Evolutionary conservation across 1,140 invertebrate genomes (phyloP).

Genomic region (Chrysoperla carnea): DNA sequence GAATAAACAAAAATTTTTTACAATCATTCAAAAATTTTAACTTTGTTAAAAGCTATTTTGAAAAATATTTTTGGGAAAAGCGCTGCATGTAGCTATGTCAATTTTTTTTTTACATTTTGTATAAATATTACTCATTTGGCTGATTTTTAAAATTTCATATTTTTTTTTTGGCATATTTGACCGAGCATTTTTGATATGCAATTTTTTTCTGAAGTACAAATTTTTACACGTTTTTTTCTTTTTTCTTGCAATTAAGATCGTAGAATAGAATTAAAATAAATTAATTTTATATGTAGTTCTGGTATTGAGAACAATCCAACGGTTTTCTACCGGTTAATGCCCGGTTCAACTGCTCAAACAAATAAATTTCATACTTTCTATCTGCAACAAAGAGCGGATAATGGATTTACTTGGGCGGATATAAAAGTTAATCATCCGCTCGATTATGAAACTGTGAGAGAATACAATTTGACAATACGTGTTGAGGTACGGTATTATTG

Average conservation of each 20-base stretch:
- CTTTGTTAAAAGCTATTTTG: too few species aligned
- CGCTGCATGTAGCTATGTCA: too few species aligned
- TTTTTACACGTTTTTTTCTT: constrained; percentile 2
- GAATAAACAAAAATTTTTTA: too few species aligned
- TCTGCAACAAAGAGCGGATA: constrained; percentile 78
- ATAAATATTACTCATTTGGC: not conserved
- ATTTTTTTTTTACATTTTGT: too few species aligned
- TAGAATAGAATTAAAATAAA: constrained; percentile 2
- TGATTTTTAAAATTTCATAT: not conserved
- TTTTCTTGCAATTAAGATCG: constrained; percentile 3
- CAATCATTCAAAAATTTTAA: too few species aligned
- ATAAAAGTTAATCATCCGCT: constrained; percentile 91
- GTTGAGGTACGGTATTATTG: constrained; percentile 68
- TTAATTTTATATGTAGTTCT: constrained; percentile 45
- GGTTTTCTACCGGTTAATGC: constrained; percentile 87
- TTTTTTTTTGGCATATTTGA: constrained; percentile 18
- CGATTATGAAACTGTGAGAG: constrained; percentile 88
- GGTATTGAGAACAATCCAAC: constrained; percentile 90
- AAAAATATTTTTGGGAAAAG: too few species aligned
- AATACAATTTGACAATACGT: constrained; percentile 89
- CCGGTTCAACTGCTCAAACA: constrained; percentile 84
- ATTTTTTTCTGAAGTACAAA: constrained; percentile 10
- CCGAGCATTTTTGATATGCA: constrained; percentile 23
- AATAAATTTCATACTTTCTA: constrained; percentile 94
- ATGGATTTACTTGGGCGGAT: constrained; percentile 82